Percentiles rank a stretch among this genome's conserved stretches.
Evolutionary conservation across 2,888 invertebrate genomes (phyloP).

Genomic region (Protodeltote pygarga): DNA sequence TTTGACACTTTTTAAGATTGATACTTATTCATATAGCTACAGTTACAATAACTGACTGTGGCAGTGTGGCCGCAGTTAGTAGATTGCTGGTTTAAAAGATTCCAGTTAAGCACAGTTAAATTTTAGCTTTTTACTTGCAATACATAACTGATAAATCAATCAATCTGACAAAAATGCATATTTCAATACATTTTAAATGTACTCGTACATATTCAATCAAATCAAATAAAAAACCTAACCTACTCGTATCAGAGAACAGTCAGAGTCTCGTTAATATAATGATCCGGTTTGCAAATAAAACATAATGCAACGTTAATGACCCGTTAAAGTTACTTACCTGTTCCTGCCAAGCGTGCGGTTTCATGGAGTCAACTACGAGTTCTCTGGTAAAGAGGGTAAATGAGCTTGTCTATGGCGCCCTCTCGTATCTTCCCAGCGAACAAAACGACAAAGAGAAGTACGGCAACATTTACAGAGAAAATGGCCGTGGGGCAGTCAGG

Average conservation of each 20-base stretch:
- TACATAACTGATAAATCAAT: too few species aligned
- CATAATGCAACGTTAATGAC: constrained; percentile 76
- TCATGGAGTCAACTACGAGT: constrained; percentile 69
- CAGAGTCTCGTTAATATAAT: constrained; percentile 61
- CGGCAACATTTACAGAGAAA: constrained; percentile 79
- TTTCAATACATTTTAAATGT: too few species aligned
- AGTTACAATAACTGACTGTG: too few species aligned
- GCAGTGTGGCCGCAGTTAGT: too few species aligned
- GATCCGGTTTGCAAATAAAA: constrained; percentile 65
- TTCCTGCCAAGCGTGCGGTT: constrained; percentile 67
- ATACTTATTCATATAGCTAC: too few species aligned
- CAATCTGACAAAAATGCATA: too few species aligned
- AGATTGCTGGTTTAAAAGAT: too few species aligned
- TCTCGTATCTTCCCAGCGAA: constrained; percentile 70
- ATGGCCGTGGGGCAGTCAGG: constrained; percentile 74
- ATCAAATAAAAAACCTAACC: background rate
- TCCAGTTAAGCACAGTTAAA: too few species aligned
- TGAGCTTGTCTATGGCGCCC: constrained; percentile 72
- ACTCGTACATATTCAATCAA: too few species aligned
- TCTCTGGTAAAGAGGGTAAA: constrained; percentile 71
- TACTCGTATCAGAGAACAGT: constrained; percentile 39
- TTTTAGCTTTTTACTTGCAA: too few species aligned
- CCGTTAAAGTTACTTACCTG: constrained; percentile 74
- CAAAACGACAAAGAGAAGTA: constrained; percentile 75
- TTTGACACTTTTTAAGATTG: too few species aligned